Conservation (phyloP, 2,113 vertebrate genomes). For the Ramphastos sulfuratus region DNA sequence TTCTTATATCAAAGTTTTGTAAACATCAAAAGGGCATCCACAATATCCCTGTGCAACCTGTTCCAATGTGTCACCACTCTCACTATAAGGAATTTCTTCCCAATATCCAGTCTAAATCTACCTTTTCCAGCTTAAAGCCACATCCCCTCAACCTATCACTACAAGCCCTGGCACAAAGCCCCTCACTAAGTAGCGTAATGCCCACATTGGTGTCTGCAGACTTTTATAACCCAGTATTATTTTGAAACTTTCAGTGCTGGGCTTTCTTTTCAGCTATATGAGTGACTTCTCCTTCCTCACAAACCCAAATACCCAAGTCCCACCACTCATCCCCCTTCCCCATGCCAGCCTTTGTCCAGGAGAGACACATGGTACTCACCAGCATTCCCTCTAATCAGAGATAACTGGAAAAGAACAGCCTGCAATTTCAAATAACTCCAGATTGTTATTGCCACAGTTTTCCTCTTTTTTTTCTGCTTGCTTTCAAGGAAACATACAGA, state of each 20-base stretch:
- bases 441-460: background rate
- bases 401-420: background rate
- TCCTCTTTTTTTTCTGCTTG: background rate
- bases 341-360: background rate
- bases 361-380: rapidly evolving
- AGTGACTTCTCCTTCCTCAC: background rate
- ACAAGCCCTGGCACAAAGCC: no score
- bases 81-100: no score
- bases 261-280: background rate
- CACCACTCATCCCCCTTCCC: background rate
- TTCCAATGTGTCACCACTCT: no score
- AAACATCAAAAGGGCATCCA: background rate
- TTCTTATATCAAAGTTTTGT: background rate
- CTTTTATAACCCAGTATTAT: background rate
- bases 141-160: no score
- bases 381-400: background rate
- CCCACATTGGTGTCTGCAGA: background rate
- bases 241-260: background rate
- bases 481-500: background rate
- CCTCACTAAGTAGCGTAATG: background rate
- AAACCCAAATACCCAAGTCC: background rate
- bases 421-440: background rate
- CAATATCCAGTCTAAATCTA: no score
- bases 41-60: no score
- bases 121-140: no score